Evolutionary conservation across 2,797 vertebrate genomes (phyloP).

Genomic region (Hozukius guyotensis): DNA sequence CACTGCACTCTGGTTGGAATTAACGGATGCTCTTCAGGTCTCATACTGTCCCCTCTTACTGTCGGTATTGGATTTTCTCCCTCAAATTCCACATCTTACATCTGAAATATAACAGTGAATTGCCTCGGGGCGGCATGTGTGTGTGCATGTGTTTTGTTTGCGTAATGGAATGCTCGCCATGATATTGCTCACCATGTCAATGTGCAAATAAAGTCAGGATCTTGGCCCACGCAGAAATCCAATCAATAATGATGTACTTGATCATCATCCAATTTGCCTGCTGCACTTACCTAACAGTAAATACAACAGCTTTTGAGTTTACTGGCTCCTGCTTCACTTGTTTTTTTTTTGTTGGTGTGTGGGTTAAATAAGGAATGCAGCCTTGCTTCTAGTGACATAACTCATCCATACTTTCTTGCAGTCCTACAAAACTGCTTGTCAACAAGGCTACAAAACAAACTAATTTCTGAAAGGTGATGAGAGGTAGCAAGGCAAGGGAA

Average conservation of each 20-base stretch:
- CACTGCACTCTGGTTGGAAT: slow-evolving; percentile 68
- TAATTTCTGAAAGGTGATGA: slow-evolving; percentile 68
- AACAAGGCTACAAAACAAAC: slow-evolving; percentile 59
- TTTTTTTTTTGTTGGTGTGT: slow-evolving; percentile 41
- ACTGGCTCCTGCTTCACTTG: slow-evolving; percentile 48
- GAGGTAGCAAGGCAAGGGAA: slow-evolving; percentile 11
- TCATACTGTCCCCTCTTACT: slow-evolving; percentile 60
- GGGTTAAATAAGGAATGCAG: slow-evolving; percentile 62
- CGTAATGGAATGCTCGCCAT: slow-evolving; percentile 50
- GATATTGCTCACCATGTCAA: slow-evolving; percentile 62
- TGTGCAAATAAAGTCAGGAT: slow-evolving; percentile 72
- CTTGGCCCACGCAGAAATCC: slow-evolving; percentile 69
- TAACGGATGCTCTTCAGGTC: slow-evolving; percentile 63
- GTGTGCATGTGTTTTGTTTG: slow-evolving; percentile 59
- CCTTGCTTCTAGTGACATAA: slow-evolving; percentile 50
- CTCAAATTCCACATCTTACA: slow-evolving; percentile 56
- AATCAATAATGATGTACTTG: slow-evolving; percentile 76
- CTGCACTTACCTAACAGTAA: slow-evolving; percentile 69
- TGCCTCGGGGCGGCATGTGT: slow-evolving; percentile 52
- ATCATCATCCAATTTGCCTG: slow-evolving; percentile 76
- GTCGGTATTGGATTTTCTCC: slow-evolving; percentile 62
- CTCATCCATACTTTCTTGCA: slow-evolving; percentile 35
- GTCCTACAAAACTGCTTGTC: slow-evolving; percentile 58
- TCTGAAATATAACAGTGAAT: slow-evolving; percentile 60
- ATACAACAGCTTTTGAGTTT: slow-evolving; percentile 65